Base-by-base conservation (phyloP, 2,113 vertebrate genomes). In the Ascaphus truei region DNA sequence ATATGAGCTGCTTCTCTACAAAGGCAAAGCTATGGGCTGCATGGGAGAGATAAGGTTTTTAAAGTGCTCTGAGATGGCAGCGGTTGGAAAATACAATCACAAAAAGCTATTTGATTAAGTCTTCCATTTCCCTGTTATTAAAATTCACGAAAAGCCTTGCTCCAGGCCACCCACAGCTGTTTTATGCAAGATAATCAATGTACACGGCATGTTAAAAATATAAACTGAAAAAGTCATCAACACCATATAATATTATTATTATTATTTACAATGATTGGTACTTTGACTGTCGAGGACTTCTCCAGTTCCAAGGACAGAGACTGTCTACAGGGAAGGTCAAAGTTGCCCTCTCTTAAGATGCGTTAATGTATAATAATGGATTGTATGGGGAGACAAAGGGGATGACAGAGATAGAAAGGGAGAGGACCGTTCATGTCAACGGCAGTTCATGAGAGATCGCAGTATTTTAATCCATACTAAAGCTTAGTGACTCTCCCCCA, bases 41-140 rank as follows among this genome's bases (percentile, higher is more conserved):
- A 41, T 39, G n/a, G 43, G 3, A 29, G 55, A 69, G 66, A 69
- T 69, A 69, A 69, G 66, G 56, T 37, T 68, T 68, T 68, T 68
- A 60, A 59, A 68, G 66, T 68, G 43, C 66, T 69, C 60, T 48
- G 50, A 51, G 66, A 69, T 51, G 66, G 51, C 66, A 60, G 66
- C 66, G 52, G 55, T 69, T 39, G 51, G 56, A 60, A 60, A 68
- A 59, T 58, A 68, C 58, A 68, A 68, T 68, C 65, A 68, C 53
- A 68, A 68, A 69, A 43, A 59, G 56, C 56, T 60, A 69, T 69
- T 69, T 69, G 56, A 69, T 69, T 69, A 69, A 69, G 66, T 69
- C 56, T 60, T 60, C 56, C 45, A 69, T 69, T 69, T 51, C 47
- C 31, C 33, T 69, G 66, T 69, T 69, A 56, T 69, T 69, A 60